A percentile compares a stretch with the other conserved stretches of the same genome.
phyloP scores from a whole-genome alignment of 2,113 vertebrate genomes.

The Passer montanus region DNA sequence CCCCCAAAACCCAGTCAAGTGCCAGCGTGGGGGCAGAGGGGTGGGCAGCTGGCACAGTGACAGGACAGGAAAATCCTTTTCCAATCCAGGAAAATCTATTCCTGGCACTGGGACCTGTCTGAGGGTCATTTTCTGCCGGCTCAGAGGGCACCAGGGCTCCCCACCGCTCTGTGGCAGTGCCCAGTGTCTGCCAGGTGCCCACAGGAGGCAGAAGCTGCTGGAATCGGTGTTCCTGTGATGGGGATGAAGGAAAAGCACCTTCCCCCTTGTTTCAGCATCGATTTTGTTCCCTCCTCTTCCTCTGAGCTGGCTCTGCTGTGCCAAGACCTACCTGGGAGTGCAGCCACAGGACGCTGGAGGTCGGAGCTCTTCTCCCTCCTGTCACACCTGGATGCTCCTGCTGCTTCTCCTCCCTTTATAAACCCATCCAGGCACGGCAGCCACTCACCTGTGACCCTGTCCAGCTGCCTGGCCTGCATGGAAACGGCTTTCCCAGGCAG shows the following conservation, averaged over 20 bases:
- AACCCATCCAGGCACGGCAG: rapidly evolving
- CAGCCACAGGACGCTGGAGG: not conserved
- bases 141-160: not conserved
- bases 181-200: not conserved
- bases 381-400: not conserved
- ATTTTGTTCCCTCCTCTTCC: not conserved
- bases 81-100: not conserved
- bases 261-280: not conserved
- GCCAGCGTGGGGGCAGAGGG: not conserved
- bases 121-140: not conserved
- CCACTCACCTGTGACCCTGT: not conserved
- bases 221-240: rapidly evolving
- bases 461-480: not conserved
- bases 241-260: not conserved
- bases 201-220: not conserved
- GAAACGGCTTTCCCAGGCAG: not conserved
- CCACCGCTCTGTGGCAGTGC: not conserved
- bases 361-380: not conserved
- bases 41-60: not conserved
- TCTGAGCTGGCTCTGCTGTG: not conserved
- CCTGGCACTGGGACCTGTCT: not conserved
- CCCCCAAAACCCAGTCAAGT: not conserved
- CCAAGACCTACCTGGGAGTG: not conserved
- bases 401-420: not conserved
- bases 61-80: not conserved